Conservation (phyloP, 1,140 invertebrate genomes). For the Drosophila micromelanica region DNA sequence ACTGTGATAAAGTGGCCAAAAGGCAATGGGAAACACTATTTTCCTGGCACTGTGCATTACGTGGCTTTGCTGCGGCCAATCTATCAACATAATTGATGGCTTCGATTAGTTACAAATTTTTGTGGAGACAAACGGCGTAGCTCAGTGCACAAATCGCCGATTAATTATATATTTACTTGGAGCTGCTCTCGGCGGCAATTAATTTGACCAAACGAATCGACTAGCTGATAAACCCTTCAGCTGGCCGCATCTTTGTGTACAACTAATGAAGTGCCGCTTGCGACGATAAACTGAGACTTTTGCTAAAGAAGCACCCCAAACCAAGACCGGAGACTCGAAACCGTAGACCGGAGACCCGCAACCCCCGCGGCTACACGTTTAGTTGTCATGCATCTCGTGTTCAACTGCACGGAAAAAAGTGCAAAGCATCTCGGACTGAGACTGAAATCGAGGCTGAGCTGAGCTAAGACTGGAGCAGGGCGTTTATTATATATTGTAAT, state of each 20-base stretch:
- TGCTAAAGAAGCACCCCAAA: neutral
- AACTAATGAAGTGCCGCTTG: conserved; percentile 67
- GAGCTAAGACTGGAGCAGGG: conserved; percentile 1
- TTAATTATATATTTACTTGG: conserved; percentile 77
- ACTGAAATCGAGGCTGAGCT: conserved; percentile 25
- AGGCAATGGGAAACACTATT: conserved; percentile 22
- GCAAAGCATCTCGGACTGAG: conserved; percentile 21
- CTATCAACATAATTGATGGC: conserved; percentile 84
- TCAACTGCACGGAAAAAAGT: conserved; percentile 83
- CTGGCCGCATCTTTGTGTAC: conserved; percentile 58
- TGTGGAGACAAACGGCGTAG: conserved; percentile 61
- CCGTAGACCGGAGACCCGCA: neutral
- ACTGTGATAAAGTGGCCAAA: conserved; percentile 68
- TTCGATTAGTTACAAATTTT: conserved; percentile 81
- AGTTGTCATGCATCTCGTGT: conserved; percentile 78
- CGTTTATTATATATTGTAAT: conserved; percentile 66
- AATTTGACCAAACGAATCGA: conserved; percentile 62
- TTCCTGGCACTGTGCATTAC: conserved; percentile 31
- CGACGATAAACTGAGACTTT: conserved; percentile 18
- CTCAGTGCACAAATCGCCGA: conserved; percentile 79
- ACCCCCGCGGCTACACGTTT: conserved; percentile 31
- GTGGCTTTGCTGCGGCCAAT: conserved; percentile 65
- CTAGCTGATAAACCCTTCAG: conserved; percentile 38
- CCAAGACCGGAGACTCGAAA: too few relatives aligned
- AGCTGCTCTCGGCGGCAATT: conserved; percentile 49